Conservation (phyloP, 2,888 invertebrate genomes). For the Enchytraeus crypticus region DNA sequence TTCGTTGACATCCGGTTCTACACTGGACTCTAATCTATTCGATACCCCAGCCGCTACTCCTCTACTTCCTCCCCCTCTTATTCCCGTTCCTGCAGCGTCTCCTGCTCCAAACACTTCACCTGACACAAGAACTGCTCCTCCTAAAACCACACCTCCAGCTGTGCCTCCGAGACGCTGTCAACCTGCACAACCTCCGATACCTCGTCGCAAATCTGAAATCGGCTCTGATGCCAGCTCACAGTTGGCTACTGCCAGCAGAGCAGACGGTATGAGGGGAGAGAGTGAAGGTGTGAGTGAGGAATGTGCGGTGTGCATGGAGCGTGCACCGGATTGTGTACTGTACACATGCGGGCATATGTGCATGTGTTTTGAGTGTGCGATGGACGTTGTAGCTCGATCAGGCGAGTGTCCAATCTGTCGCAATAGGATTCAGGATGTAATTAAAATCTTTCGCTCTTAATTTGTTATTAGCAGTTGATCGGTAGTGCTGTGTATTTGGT, state of each 20-base stretch:
- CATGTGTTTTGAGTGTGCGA: constrained; percentile 91
- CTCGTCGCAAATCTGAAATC: no score
- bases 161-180: background rate
- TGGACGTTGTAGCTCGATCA: constrained; percentile 55
- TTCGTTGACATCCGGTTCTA: no score
- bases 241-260: no score
- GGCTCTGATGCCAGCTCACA: no score
- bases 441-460: constrained; percentile 81
- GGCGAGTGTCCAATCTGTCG: constrained; percentile 90
- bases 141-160: background rate
- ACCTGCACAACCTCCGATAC: background rate
- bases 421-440: constrained; percentile 85
- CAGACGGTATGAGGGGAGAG: no score
- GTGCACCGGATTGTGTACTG: constrained; percentile 81
- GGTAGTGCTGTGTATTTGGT: no score
- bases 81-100: background rate
- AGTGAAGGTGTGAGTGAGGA: no score
- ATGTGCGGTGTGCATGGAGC: constrained; percentile 91
- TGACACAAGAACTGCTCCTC: background rate
- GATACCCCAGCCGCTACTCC: no score
- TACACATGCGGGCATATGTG: constrained; percentile 99
- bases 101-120: background rate
- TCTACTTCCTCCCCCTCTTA: constrained; percentile 5
- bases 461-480: background rate
- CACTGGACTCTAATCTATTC: no score